Evolutionary conservation across 2,113 vertebrate species (phyloP), one percentile per base, ranked within the genome.

Genomic region (Heptranchias perlo): DNA sequence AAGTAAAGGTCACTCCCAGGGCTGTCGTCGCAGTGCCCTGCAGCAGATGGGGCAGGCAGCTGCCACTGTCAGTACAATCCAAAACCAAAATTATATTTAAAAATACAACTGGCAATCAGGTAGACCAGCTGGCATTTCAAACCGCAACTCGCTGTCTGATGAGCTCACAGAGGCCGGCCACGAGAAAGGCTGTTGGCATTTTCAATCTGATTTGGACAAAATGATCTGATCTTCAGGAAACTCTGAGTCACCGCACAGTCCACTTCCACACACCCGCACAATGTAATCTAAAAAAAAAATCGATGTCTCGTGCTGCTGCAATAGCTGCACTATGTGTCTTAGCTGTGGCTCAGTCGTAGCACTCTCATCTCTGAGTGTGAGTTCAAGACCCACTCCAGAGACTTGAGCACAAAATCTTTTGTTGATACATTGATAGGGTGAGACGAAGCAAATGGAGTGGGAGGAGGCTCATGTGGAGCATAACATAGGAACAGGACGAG

Each of bases 21-120:
- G 11, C 87, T 58, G 52, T 54, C 61, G 87, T 58, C 18, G 52
- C 13, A 1, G 13, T 61, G 87, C 31, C 87, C 87, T 35, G 87
- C 31, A 91, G 14, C 87, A 91, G 87, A 91, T 91, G 87, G 76
- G 21, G 78, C 39, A 47, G 78, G 18, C 78, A 82, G 78, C 78
- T 82, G 78, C 39, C 54, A 28, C 31, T 58, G 44, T 10, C 44
- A 7, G 49, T 13, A 13, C 49, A 64, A 10, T 14, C 11, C 62
- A 6, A 49, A 54, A 31, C 49, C 86, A 89, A 89, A 89, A 89
- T 49, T 49, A 89, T 35, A 58, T 35, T 91, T 54, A 91, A 58
- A 54, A 54, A 58, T 91, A 91, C 49, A 35, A 91, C 87, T 91
- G 87, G 49, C 31, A 91, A 58, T 91, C 87, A 91, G 52, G 87